phyloP scores from a whole-genome alignment of 2,113 vertebrate species.

The Trogon melanurus region DNA sequence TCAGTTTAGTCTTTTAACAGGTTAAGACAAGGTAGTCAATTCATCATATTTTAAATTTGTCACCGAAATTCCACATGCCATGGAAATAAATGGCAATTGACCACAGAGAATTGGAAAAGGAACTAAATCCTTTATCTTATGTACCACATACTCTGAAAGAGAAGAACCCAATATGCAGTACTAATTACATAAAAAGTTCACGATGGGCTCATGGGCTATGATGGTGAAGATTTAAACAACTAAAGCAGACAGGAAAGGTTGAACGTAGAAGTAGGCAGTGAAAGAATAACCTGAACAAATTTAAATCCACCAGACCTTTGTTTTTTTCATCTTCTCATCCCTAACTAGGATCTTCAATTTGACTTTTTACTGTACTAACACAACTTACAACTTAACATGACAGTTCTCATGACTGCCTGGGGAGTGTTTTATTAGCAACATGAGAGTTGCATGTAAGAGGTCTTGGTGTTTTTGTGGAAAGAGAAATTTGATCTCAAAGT shows the following conservation, averaged over 20 bases:
- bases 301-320: conserved; percentile 19
- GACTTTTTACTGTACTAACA: conserved; percentile 43
- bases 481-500: neutral
- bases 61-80: neutral
- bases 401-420: neutral
- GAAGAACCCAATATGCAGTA: neutral
- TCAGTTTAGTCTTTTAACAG: neutral
- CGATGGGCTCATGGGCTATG: neutral
- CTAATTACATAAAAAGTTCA: neutral
- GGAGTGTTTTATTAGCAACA: conserved; percentile 21
- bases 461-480: conserved; percentile 21
- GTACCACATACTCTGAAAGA: neutral
- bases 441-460: conserved; percentile 43
- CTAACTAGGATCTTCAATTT: conserved; percentile 45
- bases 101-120: neutral
- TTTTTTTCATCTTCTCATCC: conserved; percentile 71
- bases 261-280: neutral
- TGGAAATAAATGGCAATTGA: neutral
- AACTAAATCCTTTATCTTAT: neutral
- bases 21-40: neutral
- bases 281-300: neutral
- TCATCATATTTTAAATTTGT: neutral
- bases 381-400: neutral
- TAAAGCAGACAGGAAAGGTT: neutral
- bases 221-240: neutral